Conservation (phyloP, 2,113 vertebrate species). For the Procavia capensis region DNA sequence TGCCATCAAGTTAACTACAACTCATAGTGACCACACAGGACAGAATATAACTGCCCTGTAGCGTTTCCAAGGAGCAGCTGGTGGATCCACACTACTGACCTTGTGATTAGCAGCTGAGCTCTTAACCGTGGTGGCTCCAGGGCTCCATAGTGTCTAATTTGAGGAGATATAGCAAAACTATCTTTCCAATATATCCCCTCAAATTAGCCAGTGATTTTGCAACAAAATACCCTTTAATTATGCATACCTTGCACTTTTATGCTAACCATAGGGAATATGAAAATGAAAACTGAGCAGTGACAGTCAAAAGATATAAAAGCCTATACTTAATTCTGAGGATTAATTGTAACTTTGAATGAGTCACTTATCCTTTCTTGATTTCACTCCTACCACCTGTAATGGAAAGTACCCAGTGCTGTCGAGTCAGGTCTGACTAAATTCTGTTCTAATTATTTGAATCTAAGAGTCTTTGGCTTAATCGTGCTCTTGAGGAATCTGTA, state of each 20-base stretch:
- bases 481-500: too few species aligned
- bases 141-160: too few species aligned
- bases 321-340: neutral
- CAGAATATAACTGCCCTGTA: too few species aligned
- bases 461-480: neutral
- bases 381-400: neutral
- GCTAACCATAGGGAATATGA: neutral
- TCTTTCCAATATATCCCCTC: neutral
- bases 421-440: too few species aligned
- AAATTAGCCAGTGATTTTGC: neutral
- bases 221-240: neutral
- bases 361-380: neutral
- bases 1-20: too few species aligned
- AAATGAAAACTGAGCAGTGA: neutral
- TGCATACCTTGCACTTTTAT: neutral
- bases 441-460: neutral
- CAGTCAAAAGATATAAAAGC: neutral
- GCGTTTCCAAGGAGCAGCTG: too few species aligned
- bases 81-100: too few species aligned
- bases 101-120: too few species aligned
- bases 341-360: neutral
- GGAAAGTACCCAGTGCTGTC: too few species aligned
- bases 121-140: too few species aligned
- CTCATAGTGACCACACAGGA: too few species aligned
- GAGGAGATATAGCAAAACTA: neutral